Conservation (phyloP, 2,113 vertebrate species). For the Meriones unguiculatus region DNA sequence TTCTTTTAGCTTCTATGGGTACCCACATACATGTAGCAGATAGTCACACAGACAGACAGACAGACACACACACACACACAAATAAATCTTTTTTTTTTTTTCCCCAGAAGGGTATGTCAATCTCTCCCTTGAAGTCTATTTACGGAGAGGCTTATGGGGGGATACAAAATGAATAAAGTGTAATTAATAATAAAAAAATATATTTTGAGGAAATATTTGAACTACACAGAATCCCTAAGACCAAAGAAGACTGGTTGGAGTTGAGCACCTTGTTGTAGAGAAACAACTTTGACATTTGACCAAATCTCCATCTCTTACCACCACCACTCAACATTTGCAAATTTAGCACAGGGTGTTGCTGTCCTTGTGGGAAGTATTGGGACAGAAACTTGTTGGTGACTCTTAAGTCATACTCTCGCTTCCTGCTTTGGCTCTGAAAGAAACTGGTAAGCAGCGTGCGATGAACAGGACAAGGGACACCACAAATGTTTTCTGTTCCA, state of each 20-base stretch:
- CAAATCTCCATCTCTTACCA: neutral
- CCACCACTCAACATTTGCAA: neutral
- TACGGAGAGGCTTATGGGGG: too few relatives aligned
- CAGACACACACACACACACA: neutral
- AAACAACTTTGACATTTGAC: neutral
- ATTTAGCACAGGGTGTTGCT: neutral
- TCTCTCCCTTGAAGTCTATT: neutral
- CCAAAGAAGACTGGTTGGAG: neutral
- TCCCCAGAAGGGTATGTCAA: neutral
- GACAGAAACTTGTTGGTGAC: neutral
- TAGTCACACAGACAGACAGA: neutral
- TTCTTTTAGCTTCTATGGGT: neutral
- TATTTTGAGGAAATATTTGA: neutral
- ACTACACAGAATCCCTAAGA: neutral
- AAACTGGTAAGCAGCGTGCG: conserved; percentile 53
- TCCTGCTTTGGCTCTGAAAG: conserved; percentile 59
- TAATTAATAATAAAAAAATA: too few relatives aligned
- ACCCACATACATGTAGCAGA: neutral
- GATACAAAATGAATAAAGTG: too few relatives aligned
- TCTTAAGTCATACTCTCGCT: conserved; percentile 59
- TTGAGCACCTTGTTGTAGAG: neutral
- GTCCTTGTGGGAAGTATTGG: conserved; percentile 6
- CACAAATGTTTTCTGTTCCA: neutral
- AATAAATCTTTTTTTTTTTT: neutral
- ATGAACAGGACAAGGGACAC: neutral